Percentiles rank a stretch among this genome's conserved stretches.
Evolutionary conservation across 2,888 invertebrate species (phyloP).

Genomic region (Laothoe populi): DNA sequence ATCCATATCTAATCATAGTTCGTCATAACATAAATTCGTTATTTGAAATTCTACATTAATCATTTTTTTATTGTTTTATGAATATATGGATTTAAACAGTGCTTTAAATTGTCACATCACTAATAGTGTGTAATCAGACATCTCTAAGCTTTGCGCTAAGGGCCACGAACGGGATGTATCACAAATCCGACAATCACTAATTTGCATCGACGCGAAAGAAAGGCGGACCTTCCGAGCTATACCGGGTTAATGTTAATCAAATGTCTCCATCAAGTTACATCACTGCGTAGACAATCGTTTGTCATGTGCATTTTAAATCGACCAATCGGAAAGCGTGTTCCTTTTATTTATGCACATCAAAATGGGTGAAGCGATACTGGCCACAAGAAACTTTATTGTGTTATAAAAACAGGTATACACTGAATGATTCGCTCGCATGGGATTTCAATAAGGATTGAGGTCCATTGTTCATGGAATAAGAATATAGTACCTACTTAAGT

Average conservation of each 20-base stretch:
- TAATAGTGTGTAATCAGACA: conserved; percentile 37
- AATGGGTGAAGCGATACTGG: conserved; percentile 31
- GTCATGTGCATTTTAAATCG: conserved; percentile 24
- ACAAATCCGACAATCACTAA: conserved; percentile 52
- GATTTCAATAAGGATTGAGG: neutral
- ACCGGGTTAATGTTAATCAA: conserved; percentile 59
- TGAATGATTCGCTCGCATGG: neutral
- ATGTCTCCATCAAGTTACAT: conserved; percentile 54
- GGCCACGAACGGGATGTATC: conserved; percentile 47
- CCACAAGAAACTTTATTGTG: neutral
- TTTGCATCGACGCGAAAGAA: conserved; percentile 65
- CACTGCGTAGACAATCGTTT: conserved; percentile 40
- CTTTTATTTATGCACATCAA: conserved; percentile 31
- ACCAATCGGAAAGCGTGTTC: conserved; percentile 40
- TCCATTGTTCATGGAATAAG: neutral
- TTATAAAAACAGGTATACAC: neutral
- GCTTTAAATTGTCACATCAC: neutral
- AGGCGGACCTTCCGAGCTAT: conserved; percentile 50
- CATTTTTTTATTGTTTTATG: neutral
- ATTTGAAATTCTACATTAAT: neutral
- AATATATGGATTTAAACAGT: neutral
- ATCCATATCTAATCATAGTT: neutral
- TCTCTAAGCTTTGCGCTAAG: conserved; percentile 53
- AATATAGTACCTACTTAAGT: neutral
- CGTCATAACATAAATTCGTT: neutral